Evolutionary conservation across 2,113 vertebrate species (phyloP).

Genomic region (Tachuris rubrigastra): DNA sequence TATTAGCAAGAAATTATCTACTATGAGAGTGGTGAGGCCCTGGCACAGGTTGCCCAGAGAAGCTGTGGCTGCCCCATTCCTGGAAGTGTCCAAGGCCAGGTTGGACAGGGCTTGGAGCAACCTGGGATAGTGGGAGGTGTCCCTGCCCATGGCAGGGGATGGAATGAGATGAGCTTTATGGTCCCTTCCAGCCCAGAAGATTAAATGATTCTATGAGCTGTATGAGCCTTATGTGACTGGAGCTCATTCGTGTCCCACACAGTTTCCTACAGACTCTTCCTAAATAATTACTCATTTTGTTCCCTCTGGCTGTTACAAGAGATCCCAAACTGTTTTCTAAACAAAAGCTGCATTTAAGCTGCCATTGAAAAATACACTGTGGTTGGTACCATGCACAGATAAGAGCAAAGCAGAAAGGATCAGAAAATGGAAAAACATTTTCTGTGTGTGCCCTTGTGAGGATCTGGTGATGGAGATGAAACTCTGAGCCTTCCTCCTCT

Average conservation of each 20-base stretch:
- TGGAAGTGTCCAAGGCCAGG: not conserved
- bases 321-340: not conserved
- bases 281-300: not conserved
- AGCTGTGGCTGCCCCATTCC: not conserved
- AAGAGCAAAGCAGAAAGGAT: not conserved
- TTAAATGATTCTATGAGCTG: not conserved
- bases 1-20: not conserved
- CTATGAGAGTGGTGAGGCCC: fast-evolving
- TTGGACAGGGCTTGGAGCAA: fast-evolving
- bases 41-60: not conserved
- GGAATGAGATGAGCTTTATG: fast-evolving
- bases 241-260: not conserved
- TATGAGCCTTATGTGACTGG: not conserved
- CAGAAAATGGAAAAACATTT: not conserved
- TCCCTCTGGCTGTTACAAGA: fast-evolving
- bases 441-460: not conserved
- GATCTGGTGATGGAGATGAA: not conserved
- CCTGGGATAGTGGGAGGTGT: fast-evolving
- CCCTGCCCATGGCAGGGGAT: not conserved
- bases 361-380: not conserved
- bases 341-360: not conserved
- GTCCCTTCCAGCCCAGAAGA: not conserved
- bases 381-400: fast-evolving
- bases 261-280: not conserved
- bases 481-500: not conserved